Percentiles rank a stretch among this genome's conserved stretches.
phyloP scores from a whole-genome alignment of 2,797 vertebrate genomes.

The Oryzias sinensis region DNA sequence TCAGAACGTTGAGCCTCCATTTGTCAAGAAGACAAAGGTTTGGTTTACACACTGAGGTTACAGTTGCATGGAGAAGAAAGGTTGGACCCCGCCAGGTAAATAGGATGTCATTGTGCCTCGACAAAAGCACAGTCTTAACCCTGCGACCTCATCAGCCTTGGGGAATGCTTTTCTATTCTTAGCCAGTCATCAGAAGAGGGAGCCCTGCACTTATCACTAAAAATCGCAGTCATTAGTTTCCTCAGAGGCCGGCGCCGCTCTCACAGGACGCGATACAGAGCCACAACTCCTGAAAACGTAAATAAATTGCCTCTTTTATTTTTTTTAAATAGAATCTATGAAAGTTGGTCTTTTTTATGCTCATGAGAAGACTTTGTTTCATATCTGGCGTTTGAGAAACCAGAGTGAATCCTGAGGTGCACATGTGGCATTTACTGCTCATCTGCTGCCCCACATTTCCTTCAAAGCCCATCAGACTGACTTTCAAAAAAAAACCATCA shows the following conservation, averaged over 20 bases:
- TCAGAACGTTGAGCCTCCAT: constrained; percentile 72
- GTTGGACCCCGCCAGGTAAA: constrained; percentile 75
- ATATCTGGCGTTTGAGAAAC: constrained; percentile 5
- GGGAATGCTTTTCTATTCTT: constrained; percentile 63
- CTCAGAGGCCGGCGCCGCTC: constrained; percentile 38
- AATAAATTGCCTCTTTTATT: too few relatives aligned
- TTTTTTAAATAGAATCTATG: background rate
- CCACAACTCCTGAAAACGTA: constrained; percentile 50
- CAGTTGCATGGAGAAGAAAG: constrained; percentile 79
- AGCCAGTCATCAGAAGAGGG: constrained; percentile 60
- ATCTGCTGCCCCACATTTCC: constrained; percentile 56
- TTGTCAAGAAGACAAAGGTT: constrained; percentile 75
- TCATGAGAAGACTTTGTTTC: constrained; percentile 3
- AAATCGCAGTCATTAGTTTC: constrained; percentile 61
- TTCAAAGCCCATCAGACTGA: constrained; percentile 57
- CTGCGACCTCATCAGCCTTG: constrained; percentile 76
- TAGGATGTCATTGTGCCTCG: constrained; percentile 75
- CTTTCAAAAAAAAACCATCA: constrained; percentile 61
- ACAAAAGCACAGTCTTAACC: constrained; percentile 81
- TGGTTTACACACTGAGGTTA: constrained; percentile 74
- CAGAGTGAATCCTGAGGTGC: constrained; percentile 21
- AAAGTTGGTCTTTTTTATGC: constrained; percentile 2
- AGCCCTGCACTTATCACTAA: constrained; percentile 45
- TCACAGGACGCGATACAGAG: constrained; percentile 45
- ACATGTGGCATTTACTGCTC: constrained; percentile 25